Evolutionary conservation across 1,140 invertebrate species (phyloP).

Genomic region (Lepidurus apus): DNA sequence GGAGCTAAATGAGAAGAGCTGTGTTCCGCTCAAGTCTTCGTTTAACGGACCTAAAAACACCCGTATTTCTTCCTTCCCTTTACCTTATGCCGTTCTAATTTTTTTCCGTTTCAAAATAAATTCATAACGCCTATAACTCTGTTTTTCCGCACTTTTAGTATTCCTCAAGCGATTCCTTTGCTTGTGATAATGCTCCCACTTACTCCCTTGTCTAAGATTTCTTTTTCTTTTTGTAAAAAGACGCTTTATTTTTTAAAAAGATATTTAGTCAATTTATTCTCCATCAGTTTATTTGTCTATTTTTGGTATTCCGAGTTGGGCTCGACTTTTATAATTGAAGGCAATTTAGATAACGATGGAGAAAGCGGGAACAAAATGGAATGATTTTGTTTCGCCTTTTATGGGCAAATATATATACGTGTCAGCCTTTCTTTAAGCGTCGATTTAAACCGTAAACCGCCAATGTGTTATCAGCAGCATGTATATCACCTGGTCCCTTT

Average conservation of each 20-base stretch:
- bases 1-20: conserved; percentile 8
- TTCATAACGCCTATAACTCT: background rate
- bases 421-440: background rate
- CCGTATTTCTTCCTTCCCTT: conserved; percentile 9
- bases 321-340: too few species aligned
- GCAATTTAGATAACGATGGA: too few species aligned
- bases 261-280: too few species aligned
- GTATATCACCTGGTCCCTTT: background rate
- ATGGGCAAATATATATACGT: background rate
- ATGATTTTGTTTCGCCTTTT: background rate
- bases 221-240: background rate
- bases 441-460: background rate
- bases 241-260: background rate
- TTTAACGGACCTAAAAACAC: background rate
- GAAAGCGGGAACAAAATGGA: background rate
- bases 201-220: background rate
- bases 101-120: background rate
- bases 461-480: background rate
- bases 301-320: too few species aligned
- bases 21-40: background rate
- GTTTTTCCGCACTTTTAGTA: background rate
- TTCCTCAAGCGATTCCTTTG: background rate
- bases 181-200: background rate
- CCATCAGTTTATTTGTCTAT: too few species aligned
- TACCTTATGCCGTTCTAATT: background rate